Evolutionary conservation across 1,140 invertebrate genomes (phyloP), one percentile per base, ranked within the genome.

Genomic region (Aphidius gifuensis): DNA sequence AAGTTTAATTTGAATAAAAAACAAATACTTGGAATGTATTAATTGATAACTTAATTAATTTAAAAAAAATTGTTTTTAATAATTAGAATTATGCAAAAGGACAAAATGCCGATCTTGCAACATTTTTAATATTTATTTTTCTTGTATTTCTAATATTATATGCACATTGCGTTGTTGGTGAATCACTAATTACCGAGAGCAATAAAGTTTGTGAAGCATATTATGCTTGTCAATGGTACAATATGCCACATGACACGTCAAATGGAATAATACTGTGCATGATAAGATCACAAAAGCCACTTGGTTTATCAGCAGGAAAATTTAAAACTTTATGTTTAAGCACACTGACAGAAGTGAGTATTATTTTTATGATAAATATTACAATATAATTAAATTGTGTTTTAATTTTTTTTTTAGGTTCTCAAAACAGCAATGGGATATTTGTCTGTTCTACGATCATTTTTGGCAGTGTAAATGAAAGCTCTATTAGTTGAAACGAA

Each of bases 161-260:
- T 57, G 69, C 69, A 38, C 60, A 70, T 45, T 76, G 74, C 44
- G 66, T 68, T 6, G 67, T 75, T 6, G 75, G 73, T 7, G 71
- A 77, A 60, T 68, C 54, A 60, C 66, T 77, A 39, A 49, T 76
- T 54, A 71, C 71, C 2, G 75, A 77, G 69, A 66, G 67, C 54
- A 46, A 58, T 46, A 67, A 39, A 9, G 64, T 70, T 9, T 58
- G 53, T 32, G 23, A 69, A 44, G 69, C 69, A 6, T 70, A 61
- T 48, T 70, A 69, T n/a, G 46, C 69, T 8, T 69, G 69, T 47
- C 39, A 58, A 7, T 70, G 69, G 69, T 66, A 67, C 38, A 45
- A 62, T 11, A 66, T 69, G 62, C 8, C 38, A 16, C 64, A 42
- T 5, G 56, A 67, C 48, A 65, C 69, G 51, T 54, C 62, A 7